These are phyloP conservation scores for Ips nitidus DNA, from an alignment of 1,140 invertebrate species.

Conservation along the genomic window DNA sequence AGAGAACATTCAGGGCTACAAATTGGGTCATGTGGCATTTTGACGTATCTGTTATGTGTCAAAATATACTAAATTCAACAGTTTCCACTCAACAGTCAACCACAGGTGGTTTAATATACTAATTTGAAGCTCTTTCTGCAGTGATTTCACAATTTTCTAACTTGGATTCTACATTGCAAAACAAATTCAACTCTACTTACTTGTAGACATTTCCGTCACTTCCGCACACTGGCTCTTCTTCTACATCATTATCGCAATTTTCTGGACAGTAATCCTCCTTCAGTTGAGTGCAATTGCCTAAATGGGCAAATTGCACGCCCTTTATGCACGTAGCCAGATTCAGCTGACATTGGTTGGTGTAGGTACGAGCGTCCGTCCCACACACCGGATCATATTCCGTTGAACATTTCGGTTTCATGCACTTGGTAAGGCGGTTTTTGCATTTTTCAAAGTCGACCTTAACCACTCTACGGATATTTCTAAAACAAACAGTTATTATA, in stretches of 20 bases:
- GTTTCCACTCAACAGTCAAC: too few relatives aligned
- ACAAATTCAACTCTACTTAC: conserved; percentile 52
- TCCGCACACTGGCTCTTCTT: conserved; percentile 81
- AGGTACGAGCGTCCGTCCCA: conserved; percentile 81
- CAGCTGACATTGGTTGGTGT: conserved; percentile 77
- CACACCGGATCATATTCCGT: conserved; percentile 73
- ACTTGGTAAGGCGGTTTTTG: conserved; percentile 68
- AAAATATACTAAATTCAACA: too few relatives aligned
- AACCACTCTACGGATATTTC: conserved; percentile 61
- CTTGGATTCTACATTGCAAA: too few relatives aligned
- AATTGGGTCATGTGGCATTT: too few relatives aligned
- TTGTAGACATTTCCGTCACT: conserved; percentile 90
- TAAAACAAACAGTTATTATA: conserved; percentile 25
- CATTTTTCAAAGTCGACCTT: conserved; percentile 78
- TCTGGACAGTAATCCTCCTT: conserved; percentile 72
- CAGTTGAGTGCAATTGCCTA: conserved; percentile 80
- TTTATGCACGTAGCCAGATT: conserved; percentile 81
- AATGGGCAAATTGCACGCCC: conserved; percentile 80
- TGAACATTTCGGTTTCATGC: conserved; percentile 68
- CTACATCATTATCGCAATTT: conserved; percentile 68
- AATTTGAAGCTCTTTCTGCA: too few relatives aligned
- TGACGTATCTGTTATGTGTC: too few relatives aligned
- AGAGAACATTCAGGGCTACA: too few relatives aligned
- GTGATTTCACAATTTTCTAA: too few relatives aligned
- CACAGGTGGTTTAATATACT: too few relatives aligned